Conservation (phyloP, 2,113 vertebrate species). For the Puntigrus tetrazona region DNA sequence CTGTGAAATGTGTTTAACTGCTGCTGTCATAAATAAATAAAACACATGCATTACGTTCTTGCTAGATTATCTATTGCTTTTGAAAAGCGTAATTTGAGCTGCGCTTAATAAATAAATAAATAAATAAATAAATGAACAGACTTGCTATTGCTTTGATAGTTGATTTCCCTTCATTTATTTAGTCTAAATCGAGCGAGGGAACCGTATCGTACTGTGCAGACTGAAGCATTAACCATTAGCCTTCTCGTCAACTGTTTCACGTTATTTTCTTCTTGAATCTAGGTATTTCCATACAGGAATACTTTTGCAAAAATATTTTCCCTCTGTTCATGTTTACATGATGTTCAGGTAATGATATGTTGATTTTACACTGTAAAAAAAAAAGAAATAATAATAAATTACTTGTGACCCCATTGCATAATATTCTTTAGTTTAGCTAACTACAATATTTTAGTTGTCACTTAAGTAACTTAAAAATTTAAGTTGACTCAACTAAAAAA, state of each 20-base stretch:
- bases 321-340: not conserved
- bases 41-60: slow-evolving; percentile 36
- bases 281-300: not conserved
- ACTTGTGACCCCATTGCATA: no score
- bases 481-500: no score
- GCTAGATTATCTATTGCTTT: slow-evolving; percentile 37
- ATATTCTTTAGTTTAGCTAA: no score
- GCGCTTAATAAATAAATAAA: not conserved
- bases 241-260: not conserved
- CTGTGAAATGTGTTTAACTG: slow-evolving; percentile 9
- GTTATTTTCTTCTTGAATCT: not conserved
- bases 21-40: slow-evolving; percentile 13
- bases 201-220: not conserved
- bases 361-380: no score
- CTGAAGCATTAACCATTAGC: not conserved
- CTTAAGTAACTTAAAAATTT: no score
- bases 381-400: no score
- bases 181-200: not conserved
- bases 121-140: not conserved
- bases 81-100: not conserved
- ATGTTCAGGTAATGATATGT: not conserved
- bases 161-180: slow-evolving; percentile 6
- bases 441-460: no score
- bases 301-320: not conserved
- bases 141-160: not conserved